These are phyloP conservation scores for Rhagologus leucostigma DNA, from an alignment of 2,113 vertebrate genomes.

Conservation along the genomic window DNA sequence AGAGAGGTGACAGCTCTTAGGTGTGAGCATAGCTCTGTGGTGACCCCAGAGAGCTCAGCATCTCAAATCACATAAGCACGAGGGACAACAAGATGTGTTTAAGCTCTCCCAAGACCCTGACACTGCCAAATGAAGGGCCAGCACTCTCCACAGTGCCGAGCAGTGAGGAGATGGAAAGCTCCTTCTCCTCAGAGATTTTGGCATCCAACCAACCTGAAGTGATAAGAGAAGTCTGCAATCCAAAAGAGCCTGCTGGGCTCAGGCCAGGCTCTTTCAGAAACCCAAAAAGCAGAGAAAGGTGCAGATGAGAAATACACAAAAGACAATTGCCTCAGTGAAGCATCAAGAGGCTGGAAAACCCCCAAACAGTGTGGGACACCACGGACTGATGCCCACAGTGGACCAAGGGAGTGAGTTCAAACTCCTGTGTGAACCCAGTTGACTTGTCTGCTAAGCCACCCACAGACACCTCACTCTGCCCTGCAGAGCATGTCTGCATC, in stretches of 20 bases:
- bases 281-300: neutral
- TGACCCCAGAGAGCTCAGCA: neutral
- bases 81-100: neutral
- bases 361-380: too few species aligned
- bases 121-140: neutral
- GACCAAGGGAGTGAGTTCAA: neutral
- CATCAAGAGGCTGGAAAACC: neutral
- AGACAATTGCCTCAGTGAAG: neutral
- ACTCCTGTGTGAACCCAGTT: neutral
- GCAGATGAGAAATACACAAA: neutral
- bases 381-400: neutral
- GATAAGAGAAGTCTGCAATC: neutral
- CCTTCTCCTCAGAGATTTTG: neutral
- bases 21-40: rapidly evolving
- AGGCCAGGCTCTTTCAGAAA: neutral
- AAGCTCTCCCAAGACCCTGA: neutral
- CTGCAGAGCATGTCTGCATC: neutral
- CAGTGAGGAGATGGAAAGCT: neutral
- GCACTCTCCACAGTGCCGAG: neutral
- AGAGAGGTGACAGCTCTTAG: neutral
- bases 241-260: neutral
- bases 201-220: neutral
- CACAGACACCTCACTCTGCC: neutral
- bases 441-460: neutral
- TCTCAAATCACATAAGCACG: neutral